Conservation (phyloP, 2,888 invertebrate genomes). For the Prenolepis imparis region DNA sequence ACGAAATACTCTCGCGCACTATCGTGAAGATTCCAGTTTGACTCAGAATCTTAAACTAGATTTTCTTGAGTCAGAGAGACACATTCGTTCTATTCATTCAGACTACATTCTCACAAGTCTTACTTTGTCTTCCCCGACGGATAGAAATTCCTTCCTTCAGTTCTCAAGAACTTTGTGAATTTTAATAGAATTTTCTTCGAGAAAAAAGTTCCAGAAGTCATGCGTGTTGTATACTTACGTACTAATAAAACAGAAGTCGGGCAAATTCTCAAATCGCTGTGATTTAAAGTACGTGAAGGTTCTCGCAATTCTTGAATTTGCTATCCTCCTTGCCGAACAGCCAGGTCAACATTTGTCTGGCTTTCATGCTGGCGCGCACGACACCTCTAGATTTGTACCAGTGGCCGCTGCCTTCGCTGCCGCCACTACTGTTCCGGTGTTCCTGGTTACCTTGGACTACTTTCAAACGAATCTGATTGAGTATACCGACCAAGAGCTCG, state of each 20-base stretch:
- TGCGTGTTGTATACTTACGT: slow-evolving; percentile 32
- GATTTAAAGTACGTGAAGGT: slow-evolving; percentile 89
- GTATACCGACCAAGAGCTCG: slow-evolving; percentile 96
- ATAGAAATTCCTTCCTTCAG: not conserved
- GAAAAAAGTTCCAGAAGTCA: slow-evolving; percentile 8
- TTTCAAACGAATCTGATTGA: slow-evolving; percentile 96
- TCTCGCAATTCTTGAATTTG: slow-evolving; percentile 97
- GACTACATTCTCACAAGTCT: slow-evolving; percentile 16
- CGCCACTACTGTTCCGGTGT: slow-evolving; percentile 80
- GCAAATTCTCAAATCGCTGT: slow-evolving; percentile 5
- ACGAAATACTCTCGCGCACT: slow-evolving; percentile 13
- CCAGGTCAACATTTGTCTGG: slow-evolving; percentile 96
- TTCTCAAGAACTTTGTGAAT: not conserved
- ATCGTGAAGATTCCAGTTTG: slow-evolving; percentile 2
- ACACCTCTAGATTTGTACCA: slow-evolving; percentile 96
- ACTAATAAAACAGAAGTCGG: slow-evolving; percentile 20
- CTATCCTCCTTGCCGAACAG: slow-evolving; percentile 96
- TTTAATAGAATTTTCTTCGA: slow-evolving; percentile 10
- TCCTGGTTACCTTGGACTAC: slow-evolving; percentile 88
- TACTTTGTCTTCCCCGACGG: not conserved
- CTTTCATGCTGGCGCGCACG: slow-evolving; percentile 95
- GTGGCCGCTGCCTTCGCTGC: slow-evolving; percentile 88
- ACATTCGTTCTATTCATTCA: slow-evolving; percentile 21
- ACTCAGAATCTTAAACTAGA: slow-evolving; percentile 20
- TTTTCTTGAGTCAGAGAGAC: slow-evolving; percentile 25